phyloP scores from a whole-genome alignment of 2,888 invertebrate genomes.

The Sinohyriopsis cumingii region DNA sequence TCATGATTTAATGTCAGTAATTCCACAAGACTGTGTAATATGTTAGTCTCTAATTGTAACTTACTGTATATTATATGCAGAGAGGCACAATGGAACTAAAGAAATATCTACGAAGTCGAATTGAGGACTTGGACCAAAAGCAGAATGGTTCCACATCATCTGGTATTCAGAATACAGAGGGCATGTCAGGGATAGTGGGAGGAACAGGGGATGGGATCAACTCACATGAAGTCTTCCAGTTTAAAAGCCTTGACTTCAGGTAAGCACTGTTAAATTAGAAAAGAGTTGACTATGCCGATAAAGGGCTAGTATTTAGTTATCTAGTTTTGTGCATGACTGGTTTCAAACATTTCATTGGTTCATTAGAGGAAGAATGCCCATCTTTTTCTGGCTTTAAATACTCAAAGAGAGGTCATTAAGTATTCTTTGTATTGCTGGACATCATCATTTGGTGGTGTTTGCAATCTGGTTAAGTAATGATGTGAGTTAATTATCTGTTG shows the following conservation, averaged over 20 bases:
- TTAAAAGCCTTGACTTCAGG: conserved; percentile 68
- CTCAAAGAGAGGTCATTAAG: too few species aligned
- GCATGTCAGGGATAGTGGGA: conserved; percentile 55
- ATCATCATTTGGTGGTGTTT: too few species aligned
- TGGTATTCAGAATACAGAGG: conserved; percentile 35
- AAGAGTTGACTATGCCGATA: background rate
- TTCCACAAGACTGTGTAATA: background rate
- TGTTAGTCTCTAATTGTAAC: background rate
- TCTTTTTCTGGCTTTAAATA: too few species aligned
- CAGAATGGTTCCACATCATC: conserved; percentile 17
- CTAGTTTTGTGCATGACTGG: too few species aligned
- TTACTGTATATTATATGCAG: conserved; percentile 36
- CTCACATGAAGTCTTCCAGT: conserved; percentile 62
- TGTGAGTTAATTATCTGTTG: too few species aligned
- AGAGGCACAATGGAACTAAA: conserved; percentile 88
- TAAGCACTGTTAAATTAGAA: conserved; percentile 18
- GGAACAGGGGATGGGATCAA: conserved; percentile 52
- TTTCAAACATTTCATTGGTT: too few species aligned
- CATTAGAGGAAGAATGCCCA: too few species aligned
- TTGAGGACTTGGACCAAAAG: conserved; percentile 60
- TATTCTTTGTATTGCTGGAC: too few species aligned
- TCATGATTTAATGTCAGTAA: too few species aligned
- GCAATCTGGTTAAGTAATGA: too few species aligned
- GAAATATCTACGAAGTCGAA: conserved; percentile 76
- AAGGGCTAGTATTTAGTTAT: background rate